Conservation (phyloP, 92 coral and sea anemone species). For the Palythoa caribaeorum region DNA sequence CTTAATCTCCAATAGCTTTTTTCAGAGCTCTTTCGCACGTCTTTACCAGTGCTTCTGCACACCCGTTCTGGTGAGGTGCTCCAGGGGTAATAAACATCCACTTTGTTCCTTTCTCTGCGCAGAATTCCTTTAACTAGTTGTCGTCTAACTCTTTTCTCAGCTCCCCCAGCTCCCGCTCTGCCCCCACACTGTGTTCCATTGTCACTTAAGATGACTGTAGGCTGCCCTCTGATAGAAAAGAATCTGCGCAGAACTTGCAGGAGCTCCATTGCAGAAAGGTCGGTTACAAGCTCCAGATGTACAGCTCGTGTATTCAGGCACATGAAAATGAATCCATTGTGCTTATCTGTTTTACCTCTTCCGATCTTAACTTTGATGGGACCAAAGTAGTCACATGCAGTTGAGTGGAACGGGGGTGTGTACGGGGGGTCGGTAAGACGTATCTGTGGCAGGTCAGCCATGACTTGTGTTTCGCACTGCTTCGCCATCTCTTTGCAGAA, state of each 20-base stretch:
- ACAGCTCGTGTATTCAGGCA: constrained; percentile 62
- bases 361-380: constrained; percentile 23
- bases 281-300: constrained; percentile 61
- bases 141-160: constrained; percentile 51
- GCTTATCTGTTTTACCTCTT: neutral
- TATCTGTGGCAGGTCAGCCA: constrained; percentile 16
- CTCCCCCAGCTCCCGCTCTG: constrained; percentile 61
- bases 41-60: constrained; percentile 49
- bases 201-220: constrained; percentile 59
- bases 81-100: constrained; percentile 53
- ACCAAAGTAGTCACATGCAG: constrained; percentile 33
- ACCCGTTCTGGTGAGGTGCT: constrained; percentile 56
- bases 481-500: neutral
- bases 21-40: constrained; percentile 56
- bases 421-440: constrained; percentile 11
- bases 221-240: constrained; percentile 60
- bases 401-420: constrained; percentile 33
- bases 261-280: constrained; percentile 60
- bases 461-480: constrained; percentile 13
- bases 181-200: constrained; percentile 70
- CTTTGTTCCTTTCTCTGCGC: constrained; percentile 52
- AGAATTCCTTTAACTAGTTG: constrained; percentile 38
- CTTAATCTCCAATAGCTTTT: constrained; percentile 52
- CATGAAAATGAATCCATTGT: constrained; percentile 23
- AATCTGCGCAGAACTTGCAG: constrained; percentile 74